phyloP scores from a whole-genome alignment of 64 coral and sea anemone species.

The Porites australiensis region DNA sequence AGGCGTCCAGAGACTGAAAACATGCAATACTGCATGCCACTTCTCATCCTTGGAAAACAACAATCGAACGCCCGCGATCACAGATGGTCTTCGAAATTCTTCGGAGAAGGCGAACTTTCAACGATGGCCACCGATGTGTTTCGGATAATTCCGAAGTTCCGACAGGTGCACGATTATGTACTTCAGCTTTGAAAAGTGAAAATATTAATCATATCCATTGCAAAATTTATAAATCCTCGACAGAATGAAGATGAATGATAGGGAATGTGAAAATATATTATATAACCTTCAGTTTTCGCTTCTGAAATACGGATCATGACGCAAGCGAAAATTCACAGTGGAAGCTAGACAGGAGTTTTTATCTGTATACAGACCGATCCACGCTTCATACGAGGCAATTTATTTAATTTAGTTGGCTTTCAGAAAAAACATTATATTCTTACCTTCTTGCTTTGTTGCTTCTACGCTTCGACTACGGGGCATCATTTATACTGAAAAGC shows the following conservation, averaged over 20 bases:
- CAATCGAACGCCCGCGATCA: neutral
- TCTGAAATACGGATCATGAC: too few species aligned
- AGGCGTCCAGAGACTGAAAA: neutral
- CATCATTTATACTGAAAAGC: neutral
- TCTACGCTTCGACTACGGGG: neutral
- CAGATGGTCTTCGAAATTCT: neutral
- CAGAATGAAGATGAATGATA: neutral
- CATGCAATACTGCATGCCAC: neutral
- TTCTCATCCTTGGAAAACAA: neutral
- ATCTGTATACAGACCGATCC: too few species aligned
- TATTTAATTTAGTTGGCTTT: neutral
- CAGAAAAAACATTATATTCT: neutral
- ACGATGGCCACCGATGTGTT: neutral
- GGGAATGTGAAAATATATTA: neutral
- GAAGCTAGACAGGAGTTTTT: too few species aligned
- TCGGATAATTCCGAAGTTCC: too few species aligned
- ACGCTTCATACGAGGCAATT: too few species aligned
- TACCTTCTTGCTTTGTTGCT: constrained; percentile 1
- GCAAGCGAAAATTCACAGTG: too few species aligned
- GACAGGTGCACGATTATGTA: neutral
- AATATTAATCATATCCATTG: neutral
- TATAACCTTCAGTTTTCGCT: too few species aligned
- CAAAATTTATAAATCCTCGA: neutral
- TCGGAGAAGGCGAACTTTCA: neutral
- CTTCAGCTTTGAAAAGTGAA: neutral